These are phyloP conservation scores for Thunnus albacares DNA, from an alignment of 2,797 vertebrate genomes.

Conservation along the genomic window DNA sequence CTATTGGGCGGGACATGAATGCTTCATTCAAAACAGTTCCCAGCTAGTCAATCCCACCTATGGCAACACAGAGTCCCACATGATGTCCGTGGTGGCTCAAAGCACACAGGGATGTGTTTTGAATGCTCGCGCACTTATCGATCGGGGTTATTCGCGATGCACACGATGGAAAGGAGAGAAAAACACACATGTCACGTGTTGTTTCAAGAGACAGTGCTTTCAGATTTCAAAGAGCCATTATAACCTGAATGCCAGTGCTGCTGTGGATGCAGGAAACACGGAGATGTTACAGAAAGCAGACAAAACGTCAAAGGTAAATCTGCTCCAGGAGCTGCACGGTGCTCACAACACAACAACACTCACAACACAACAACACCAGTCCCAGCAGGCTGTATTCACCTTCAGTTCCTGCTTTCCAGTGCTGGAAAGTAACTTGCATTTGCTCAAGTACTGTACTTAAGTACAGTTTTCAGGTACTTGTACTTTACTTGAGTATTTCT, in stretches of 20 bases:
- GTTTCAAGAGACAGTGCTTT: conserved; percentile 88
- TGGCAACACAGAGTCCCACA: accelerated
- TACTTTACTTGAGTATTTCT: too few relatives aligned
- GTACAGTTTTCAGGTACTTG: too few relatives aligned
- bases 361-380: too few relatives aligned
- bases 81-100: conserved; percentile 87
- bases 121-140: conserved; percentile 87
- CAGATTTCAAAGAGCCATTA: conserved; percentile 80
- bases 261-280: neutral
- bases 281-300: conserved; percentile 22
- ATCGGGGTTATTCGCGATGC: conserved; percentile 80
- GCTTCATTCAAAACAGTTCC: accelerated
- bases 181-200: conserved; percentile 60
- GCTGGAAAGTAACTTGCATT: too few relatives aligned
- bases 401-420: too few relatives aligned
- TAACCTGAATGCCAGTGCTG: conserved; percentile 7
- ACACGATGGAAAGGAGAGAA: conserved; percentile 20
- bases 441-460: too few relatives aligned
- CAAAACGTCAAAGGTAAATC: conserved; percentile 76
- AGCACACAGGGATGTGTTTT: conserved; percentile 87
- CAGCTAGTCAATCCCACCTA: accelerated
- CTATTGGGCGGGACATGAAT: accelerated
- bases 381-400: too few relatives aligned
- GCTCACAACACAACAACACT: too few relatives aligned
- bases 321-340: neutral